Conservation (phyloP, 2,888 invertebrate genomes). For the Cancer borealis region DNA sequence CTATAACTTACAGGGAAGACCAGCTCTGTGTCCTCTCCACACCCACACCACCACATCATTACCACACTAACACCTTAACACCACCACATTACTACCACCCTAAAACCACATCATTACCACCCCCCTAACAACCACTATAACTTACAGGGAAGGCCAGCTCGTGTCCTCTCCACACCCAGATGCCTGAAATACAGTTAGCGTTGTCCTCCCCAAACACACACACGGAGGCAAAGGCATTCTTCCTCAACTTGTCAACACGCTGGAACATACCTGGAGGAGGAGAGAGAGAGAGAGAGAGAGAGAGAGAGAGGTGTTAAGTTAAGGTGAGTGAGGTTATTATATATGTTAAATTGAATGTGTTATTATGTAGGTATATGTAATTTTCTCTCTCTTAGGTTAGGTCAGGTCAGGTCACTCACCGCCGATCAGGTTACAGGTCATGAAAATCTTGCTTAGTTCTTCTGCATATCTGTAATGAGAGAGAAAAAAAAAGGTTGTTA, state of each 20-base stretch:
- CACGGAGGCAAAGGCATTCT: slow-evolving; percentile 95
- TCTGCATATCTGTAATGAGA: slow-evolving; percentile 84
- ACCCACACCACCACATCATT: no score
- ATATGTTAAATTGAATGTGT: no score
- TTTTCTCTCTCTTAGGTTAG: no score
- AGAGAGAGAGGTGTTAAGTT: no score
- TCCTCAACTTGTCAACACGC: slow-evolving; percentile 98
- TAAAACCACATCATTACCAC: neutral
- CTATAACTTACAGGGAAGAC: slow-evolving; percentile 86
- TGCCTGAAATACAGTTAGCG: slow-evolving; percentile 94
- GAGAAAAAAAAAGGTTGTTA: neutral
- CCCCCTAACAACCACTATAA: slow-evolving; percentile 48
- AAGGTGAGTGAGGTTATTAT: no score
- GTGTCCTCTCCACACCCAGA: slow-evolving; percentile 99
- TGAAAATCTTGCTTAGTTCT: slow-evolving; percentile 94
- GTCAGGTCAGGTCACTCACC: slow-evolving; percentile 82
- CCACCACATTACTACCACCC: no score
- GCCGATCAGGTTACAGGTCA: slow-evolving; percentile 98
- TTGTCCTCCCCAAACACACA: slow-evolving; percentile 96
- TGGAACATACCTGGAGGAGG: slow-evolving; percentile 93
- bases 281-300: neutral
- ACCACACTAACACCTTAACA: no score
- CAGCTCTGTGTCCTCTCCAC: slow-evolving; percentile 96
- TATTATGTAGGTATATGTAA: no score
- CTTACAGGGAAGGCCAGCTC: slow-evolving; percentile 91